These are phyloP conservation scores for Clusia tigrina DNA, from an alignment of 2,888 invertebrate genomes.

Conservation along the genomic window DNA sequence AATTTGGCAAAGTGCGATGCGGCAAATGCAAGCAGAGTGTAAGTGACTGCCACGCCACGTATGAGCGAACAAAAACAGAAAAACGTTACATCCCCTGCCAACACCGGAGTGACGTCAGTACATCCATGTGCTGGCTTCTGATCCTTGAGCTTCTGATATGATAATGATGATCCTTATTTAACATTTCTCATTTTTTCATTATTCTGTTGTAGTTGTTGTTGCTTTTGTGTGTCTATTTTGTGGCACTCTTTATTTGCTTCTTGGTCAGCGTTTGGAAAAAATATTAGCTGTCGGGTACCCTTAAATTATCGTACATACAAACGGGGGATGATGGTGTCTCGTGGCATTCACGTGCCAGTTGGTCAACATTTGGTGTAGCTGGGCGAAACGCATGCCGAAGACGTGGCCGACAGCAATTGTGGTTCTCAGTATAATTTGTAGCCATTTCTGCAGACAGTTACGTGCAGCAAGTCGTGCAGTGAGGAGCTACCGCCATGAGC, in stretches of 20 bases:
- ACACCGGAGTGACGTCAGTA: slow-evolving; percentile 20
- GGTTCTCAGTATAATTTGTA: not conserved
- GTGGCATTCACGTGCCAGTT: slow-evolving; percentile 42
- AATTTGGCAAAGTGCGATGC: slow-evolving; percentile 57
- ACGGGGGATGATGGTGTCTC: slow-evolving; percentile 30
- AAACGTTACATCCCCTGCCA: no score
- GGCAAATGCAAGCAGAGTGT: slow-evolving; percentile 28
- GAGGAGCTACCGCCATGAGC: slow-evolving; percentile 38
- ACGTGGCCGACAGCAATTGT: not conserved
- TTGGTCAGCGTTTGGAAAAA: slow-evolving; percentile 47
- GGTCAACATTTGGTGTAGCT: slow-evolving; percentile 28
- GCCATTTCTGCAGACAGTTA: slow-evolving; percentile 37
- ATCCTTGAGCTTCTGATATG: slow-evolving; percentile 46
- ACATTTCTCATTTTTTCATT: slow-evolving; percentile 1
- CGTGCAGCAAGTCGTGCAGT: slow-evolving; percentile 43
- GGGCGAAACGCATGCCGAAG: not conserved
- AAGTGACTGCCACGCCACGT: slow-evolving; percentile 42
- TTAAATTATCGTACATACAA: slow-evolving; percentile 15
- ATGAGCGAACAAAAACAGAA: slow-evolving; percentile 18
- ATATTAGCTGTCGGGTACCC: slow-evolving; percentile 45
- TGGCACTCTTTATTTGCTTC: slow-evolving; percentile 22
- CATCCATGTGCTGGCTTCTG: slow-evolving; percentile 21
- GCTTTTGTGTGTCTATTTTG: slow-evolving; percentile 14
- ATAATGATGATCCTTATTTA: slow-evolving; percentile 37
- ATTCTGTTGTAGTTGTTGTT: slow-evolving; percentile 10